A percentile compares a stretch with the other conserved stretches of the same genome.
phyloP scores from a whole-genome alignment of 2,113 vertebrate species.

The Galbula dea region DNA sequence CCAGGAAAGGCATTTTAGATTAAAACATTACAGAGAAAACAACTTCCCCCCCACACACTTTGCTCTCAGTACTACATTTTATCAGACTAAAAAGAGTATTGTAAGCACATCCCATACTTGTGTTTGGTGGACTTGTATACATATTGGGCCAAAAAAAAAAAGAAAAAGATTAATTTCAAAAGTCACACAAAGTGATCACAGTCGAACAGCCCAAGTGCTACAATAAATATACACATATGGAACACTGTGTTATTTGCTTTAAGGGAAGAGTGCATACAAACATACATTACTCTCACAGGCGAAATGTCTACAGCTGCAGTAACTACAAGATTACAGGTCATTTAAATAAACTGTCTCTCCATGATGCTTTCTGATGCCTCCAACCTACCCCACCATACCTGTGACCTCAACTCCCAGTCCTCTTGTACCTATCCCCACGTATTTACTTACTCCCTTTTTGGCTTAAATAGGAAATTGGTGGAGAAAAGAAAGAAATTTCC shows the following conservation, averaged over 20 bases:
- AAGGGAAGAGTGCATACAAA: background rate
- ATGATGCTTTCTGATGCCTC: background rate
- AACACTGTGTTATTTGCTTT: background rate
- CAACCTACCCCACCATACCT: background rate
- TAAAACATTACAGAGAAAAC: background rate
- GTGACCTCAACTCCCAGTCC: background rate
- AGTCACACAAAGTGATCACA: background rate
- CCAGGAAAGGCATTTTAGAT: background rate
- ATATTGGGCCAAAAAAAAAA: background rate
- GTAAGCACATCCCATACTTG: background rate
- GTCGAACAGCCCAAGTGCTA: background rate
- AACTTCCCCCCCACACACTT: background rate
- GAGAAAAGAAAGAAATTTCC: background rate
- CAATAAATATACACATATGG: background rate
- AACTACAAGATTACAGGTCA: background rate
- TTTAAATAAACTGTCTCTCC: background rate
- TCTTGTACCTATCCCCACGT: accelerated
- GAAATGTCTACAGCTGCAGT: background rate
- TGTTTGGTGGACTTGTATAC: background rate
- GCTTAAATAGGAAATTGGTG: background rate
- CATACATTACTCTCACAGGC: accelerated
- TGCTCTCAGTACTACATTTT: background rate
- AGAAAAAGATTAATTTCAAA: background rate
- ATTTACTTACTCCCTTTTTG: background rate
- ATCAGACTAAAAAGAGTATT: background rate